Evolutionary conservation across 2,797 vertebrate genomes (phyloP).

Genomic region (Xiphorhynchus erythropygius): DNA sequence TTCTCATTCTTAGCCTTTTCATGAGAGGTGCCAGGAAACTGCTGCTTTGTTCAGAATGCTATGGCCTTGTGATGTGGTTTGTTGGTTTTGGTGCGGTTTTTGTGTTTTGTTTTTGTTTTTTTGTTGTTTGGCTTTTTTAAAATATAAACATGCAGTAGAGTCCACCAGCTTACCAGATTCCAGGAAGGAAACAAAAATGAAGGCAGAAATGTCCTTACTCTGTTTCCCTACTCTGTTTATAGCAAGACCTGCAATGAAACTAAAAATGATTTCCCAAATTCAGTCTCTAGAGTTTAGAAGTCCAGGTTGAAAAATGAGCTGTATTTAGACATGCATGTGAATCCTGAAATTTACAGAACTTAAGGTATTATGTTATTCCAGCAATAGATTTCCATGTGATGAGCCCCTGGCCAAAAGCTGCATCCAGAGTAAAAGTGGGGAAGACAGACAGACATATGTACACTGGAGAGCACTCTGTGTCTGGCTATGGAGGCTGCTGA

Average conservation of each 20-base stretch:
- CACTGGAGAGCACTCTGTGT: background rate
- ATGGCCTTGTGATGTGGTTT: background rate
- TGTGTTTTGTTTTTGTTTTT: background rate
- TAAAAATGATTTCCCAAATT: background rate
- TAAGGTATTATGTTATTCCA: background rate
- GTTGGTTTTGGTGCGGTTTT: background rate
- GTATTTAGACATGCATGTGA: rapidly evolving
- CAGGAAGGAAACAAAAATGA: background rate
- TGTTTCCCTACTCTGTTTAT: background rate
- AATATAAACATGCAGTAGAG: background rate
- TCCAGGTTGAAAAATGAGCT: background rate
- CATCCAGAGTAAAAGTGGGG: background rate
- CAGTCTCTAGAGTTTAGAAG: background rate
- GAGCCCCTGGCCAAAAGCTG: background rate
- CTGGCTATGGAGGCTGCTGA: background rate
- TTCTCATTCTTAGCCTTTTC: background rate
- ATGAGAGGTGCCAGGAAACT: background rate
- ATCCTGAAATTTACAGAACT: background rate
- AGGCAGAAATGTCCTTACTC: background rate
- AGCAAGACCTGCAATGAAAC: background rate
- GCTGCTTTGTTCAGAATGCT: background rate
- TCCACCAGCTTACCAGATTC: background rate
- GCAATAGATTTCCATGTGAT: background rate
- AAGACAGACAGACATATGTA: rapidly evolving
- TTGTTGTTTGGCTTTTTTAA: background rate